Conservation (phyloP, 2,797 vertebrate species). For the Vireo griseus region DNA sequence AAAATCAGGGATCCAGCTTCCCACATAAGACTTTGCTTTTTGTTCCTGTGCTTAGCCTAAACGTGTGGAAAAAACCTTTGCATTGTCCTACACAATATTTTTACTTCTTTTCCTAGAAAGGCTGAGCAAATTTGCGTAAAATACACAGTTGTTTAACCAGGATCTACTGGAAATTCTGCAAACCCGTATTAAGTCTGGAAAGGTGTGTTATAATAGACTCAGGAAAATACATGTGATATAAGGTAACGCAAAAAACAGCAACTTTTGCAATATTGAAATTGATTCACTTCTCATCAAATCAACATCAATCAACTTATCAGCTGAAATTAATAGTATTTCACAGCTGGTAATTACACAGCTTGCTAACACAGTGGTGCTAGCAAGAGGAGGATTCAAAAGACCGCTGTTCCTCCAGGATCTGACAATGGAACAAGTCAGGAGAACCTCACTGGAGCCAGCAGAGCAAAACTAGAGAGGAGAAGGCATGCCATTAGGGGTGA, state of each 20-base stretch:
- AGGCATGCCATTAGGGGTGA: not conserved
- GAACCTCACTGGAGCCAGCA: not conserved
- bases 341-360: too few species aligned
- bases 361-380: not conserved
- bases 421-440: accelerated
- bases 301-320: not conserved
- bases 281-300: not conserved
- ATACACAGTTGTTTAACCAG: not conserved
- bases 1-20: not conserved
- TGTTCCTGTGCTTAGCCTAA: not conserved
- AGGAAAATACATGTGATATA: not conserved
- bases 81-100: not conserved
- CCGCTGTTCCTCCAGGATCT: not conserved
- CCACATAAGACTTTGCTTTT: not conserved
- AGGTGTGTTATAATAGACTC: not conserved
- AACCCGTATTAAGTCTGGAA: not conserved
- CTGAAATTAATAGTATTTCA: not conserved
- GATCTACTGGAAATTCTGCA: not conserved
- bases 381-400: not conserved
- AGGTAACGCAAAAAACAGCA: not conserved
- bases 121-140: not conserved
- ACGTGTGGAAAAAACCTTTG: not conserved
- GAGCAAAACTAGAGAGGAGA: not conserved
- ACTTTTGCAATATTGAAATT: not conserved
- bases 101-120: not conserved